Evolutionary conservation across 2,797 vertebrate genomes (phyloP).

Genomic region (Bradypus variegatus): DNA sequence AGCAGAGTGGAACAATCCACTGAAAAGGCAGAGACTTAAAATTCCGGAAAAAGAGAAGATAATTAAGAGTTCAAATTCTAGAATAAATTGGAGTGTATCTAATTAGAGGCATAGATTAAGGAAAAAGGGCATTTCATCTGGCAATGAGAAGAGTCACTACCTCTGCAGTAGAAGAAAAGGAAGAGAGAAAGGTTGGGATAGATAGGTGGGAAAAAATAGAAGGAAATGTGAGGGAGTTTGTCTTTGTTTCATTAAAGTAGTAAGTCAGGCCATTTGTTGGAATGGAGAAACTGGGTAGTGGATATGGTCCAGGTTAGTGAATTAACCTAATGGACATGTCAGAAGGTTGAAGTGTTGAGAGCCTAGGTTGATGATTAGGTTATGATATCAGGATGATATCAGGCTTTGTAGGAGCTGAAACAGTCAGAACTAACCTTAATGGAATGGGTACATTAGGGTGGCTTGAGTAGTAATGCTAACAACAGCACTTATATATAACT

Average conservation of each 20-base stretch:
- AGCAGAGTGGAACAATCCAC: background rate
- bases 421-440: background rate
- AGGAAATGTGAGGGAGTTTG: background rate
- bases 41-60: background rate
- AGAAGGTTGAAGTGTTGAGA: background rate
- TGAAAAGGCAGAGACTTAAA: constrained; percentile 18
- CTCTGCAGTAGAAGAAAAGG: background rate
- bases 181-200: background rate
- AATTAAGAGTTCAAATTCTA: background rate
- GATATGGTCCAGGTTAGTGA: background rate
- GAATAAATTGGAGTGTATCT: background rate
- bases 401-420: background rate
- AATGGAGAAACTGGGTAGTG: background rate
- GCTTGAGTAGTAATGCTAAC: background rate
- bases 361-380: background rate
- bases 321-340: background rate
- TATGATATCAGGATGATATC: background rate
- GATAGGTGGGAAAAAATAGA: background rate
- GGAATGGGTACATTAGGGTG: background rate
- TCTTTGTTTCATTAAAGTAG: background rate
- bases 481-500: background rate
- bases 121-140: background rate
- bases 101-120: constrained; percentile 16
- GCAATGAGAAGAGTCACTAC: background rate
- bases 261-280: background rate